phyloP scores from a whole-genome alignment of 1,140 invertebrate genomes.

The Panagrolaimus sp. region DNA sequence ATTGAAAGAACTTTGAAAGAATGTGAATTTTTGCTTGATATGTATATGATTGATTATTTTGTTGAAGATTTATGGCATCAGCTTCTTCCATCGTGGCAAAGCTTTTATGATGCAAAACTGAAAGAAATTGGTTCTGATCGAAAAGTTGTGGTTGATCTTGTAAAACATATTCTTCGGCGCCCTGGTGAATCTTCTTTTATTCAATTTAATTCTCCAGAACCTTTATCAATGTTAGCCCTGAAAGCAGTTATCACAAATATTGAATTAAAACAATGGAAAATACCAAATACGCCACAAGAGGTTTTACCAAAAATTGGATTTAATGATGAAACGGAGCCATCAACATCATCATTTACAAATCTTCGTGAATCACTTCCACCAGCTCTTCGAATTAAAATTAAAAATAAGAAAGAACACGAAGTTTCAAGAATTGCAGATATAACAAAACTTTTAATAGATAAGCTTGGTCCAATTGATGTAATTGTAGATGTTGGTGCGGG shows the following conservation, averaged over 20 bases:
- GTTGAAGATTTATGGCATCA: conserved; percentile 36
- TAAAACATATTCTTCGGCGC: not conserved
- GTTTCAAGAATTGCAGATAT: conserved; percentile 33
- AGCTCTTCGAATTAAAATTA: conserved; percentile 32
- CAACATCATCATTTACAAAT: not conserved
- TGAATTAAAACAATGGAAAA: not conserved
- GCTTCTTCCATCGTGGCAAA: conserved; percentile 25
- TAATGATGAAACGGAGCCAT: not conserved
- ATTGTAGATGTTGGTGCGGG: conserved; percentile 49
- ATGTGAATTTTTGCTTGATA: conserved; percentile 30
- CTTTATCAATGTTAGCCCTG: not conserved
- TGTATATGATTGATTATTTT: conserved; percentile 41
- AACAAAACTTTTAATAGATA: conserved; percentile 2
- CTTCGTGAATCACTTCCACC: not conserved
- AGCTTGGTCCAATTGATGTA: conserved; percentile 17
- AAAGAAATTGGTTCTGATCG: not conserved
- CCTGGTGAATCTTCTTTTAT: not conserved
- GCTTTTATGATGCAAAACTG: conserved; percentile 20
- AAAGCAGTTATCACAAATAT: not conserved
- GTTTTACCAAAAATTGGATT: not conserved
- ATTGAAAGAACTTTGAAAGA: conserved; percentile 23
- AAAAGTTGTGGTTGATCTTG: not conserved
- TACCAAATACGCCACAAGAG: not conserved
- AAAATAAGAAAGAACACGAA: conserved; percentile 49
- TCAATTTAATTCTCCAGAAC: not conserved